Base-by-base conservation (phyloP, 2,888 invertebrate genomes). In the Galerucella calmariensis region DNA sequence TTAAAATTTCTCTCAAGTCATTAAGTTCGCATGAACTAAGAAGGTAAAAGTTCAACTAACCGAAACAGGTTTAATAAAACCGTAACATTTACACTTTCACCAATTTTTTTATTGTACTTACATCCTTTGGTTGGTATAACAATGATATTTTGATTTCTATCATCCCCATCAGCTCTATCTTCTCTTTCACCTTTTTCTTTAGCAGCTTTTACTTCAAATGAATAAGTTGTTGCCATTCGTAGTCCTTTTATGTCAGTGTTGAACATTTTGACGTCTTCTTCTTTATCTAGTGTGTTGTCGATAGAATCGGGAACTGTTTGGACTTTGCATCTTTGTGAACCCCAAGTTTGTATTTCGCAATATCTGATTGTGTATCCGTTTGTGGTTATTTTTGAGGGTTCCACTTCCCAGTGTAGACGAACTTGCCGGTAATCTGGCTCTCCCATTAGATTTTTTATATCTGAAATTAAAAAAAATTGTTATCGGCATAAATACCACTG, bases 81-180 rank as follows among this genome's bases (percentile, higher is more conserved):
- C 65, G 66, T 20, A 14, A 46, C 46, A 62, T 61, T 14, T 12
- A 58, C 44, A 46, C 24, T 62, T 48, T 63, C 61, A 35, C 66
- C 44, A 51, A 3, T 41, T 41, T 41, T 8, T 41, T 41, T 41
- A 41, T 41, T 41, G 9, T 41, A 90, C 94, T 92, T 90, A 95
- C 95, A 95, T 89, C 94, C 94, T 90, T 94, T 95, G 11, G 95
- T 95, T 44, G 94, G 93, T 75, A 95, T 92, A 46, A 94, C 90
- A 76, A 94, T 92, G 82, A 92, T 91, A 81, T 92, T 92, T 63
- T 91, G 90, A 63, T 90, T 90, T 71, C 89, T 89, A 76, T 90
- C 88, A 63, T 83, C 84, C 4, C 84, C 87, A 76, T 88, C 87
- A 24, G 88, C 84, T 70, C 89, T 79, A 76, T 86, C 84, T 80